Percentiles rank a stretch among this genome's conserved stretches.
phyloP scores from a whole-genome alignment of 2,797 vertebrate genomes.

The Threskiornis aethiopicus region DNA sequence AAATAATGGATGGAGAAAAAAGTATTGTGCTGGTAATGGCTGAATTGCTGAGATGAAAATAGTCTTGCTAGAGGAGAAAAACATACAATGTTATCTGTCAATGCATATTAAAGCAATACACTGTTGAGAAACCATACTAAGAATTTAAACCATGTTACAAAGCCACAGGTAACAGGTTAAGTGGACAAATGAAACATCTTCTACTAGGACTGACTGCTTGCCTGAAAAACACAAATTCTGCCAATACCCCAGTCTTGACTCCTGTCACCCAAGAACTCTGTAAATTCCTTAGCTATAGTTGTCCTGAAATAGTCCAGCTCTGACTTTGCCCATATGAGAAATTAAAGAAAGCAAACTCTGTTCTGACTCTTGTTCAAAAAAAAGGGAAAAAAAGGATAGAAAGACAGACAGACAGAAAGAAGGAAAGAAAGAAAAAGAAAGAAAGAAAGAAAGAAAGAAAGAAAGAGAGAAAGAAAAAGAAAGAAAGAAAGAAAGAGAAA shows the following conservation, averaged over 20 bases:
- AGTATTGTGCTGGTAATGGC: neutral
- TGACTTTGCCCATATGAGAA: neutral
- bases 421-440: too few species aligned
- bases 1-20: neutral
- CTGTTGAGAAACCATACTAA: neutral
- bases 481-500: too few species aligned
- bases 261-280: neutral
- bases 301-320: neutral
- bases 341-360: neutral
- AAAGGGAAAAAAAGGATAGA: rapidly evolving
- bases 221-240: neutral
- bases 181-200: neutral
- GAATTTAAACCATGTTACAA: neutral
- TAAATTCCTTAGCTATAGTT: neutral
- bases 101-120: neutral
- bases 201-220: neutral
- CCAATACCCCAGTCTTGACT: neutral
- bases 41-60: neutral
- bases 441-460: too few species aligned
- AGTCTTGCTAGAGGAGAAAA: neutral
- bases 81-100: neutral
- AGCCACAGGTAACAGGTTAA: neutral
- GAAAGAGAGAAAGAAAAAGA: neutral
- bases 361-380: neutral
- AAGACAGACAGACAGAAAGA: neutral